These are phyloP conservation scores for Argya squamiceps DNA, from an alignment of 2,797 vertebrate species.

Conservation along the genomic window DNA sequence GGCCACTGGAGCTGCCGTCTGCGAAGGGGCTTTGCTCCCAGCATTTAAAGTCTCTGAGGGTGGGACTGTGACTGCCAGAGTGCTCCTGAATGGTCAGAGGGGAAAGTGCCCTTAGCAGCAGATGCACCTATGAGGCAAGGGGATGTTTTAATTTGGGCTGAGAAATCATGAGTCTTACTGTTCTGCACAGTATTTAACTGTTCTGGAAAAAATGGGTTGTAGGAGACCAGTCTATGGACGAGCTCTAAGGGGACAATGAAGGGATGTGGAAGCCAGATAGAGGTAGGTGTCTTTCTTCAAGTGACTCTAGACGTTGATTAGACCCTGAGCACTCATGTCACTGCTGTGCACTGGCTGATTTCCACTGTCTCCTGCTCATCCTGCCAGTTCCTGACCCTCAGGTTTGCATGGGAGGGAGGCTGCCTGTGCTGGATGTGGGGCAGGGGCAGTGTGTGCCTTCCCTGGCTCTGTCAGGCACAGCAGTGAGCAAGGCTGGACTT, in stretches of 20 bases:
- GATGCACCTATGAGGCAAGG: neutral
- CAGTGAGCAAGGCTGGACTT: fast-evolving
- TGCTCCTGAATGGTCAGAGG: neutral
- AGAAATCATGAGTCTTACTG: neutral
- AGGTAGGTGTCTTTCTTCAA: neutral
- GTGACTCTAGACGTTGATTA: neutral
- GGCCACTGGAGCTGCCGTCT: fast-evolving
- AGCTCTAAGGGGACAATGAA: neutral
- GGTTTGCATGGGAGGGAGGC: neutral
- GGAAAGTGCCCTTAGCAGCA: neutral
- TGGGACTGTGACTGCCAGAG: neutral
- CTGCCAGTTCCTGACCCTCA: neutral
- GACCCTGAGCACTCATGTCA: neutral
- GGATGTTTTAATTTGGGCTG: neutral
- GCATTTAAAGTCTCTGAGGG: neutral
- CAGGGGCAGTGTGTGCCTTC: fast-evolving
- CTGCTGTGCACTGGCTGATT: neutral
- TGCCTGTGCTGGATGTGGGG: fast-evolving
- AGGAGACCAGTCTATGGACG: neutral
- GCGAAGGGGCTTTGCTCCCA: neutral
- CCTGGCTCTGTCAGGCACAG: fast-evolving
- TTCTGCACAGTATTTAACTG: neutral
- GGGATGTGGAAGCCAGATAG: neutral
- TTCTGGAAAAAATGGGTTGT: neutral
- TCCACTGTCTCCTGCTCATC: neutral